phyloP scores from a whole-genome alignment of 2,797 vertebrate genomes.

The Danio aesculapii region DNA sequence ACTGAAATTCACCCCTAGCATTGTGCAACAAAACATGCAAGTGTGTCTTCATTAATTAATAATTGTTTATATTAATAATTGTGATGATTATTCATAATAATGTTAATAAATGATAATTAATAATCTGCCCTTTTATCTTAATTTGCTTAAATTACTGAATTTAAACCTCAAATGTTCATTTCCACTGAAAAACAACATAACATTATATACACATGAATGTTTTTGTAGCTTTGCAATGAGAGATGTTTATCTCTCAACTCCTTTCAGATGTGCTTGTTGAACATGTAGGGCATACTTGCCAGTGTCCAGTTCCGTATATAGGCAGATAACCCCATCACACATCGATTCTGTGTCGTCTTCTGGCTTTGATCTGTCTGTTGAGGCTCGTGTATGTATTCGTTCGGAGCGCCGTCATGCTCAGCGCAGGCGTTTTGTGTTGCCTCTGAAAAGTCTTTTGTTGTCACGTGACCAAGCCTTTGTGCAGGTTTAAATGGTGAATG shows the following conservation, averaged over 20 bases:
- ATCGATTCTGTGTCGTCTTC: not conserved
- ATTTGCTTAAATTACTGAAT: too few species aligned
- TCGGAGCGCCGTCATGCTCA: conserved; percentile 17
- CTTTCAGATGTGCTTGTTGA: not conserved
- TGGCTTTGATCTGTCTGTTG: conserved; percentile 43
- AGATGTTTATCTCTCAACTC: not conserved
- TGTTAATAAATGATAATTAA: too few species aligned
- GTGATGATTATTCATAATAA: too few species aligned
- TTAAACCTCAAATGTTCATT: too few species aligned
- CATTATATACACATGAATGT: too few species aligned
- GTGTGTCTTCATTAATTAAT: too few species aligned
- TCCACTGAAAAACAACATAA: too few species aligned
- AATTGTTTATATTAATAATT: too few species aligned
- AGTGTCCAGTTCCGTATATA: not conserved
- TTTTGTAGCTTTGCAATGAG: too few species aligned
- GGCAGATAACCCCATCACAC: not conserved
- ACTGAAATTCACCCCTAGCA: too few species aligned
- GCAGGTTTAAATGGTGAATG: conserved; percentile 61
- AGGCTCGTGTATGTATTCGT: conserved; percentile 51
- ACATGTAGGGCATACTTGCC: not conserved
- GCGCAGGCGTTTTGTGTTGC: conserved; percentile 55
- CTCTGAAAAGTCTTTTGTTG: conserved; percentile 74
- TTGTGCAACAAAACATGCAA: too few species aligned
- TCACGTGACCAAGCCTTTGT: conserved; percentile 71
- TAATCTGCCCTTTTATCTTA: too few species aligned